These are phyloP conservation scores for Tachypleus tridentatus DNA, from an alignment of 1,140 invertebrate species.

Conservation along the genomic window DNA sequence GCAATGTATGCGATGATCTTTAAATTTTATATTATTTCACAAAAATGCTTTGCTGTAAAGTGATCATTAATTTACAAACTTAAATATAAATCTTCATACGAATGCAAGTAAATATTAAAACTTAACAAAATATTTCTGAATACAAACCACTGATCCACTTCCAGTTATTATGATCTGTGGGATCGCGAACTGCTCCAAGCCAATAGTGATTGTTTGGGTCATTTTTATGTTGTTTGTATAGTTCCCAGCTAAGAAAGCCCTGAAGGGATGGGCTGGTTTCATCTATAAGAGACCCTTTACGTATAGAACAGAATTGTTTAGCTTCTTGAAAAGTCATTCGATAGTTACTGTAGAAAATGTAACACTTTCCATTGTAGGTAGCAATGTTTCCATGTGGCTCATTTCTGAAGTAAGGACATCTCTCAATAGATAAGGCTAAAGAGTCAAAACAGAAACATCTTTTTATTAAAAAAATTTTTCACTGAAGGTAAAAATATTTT, in stretches of 20 bases:
- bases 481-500: no score
- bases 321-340: conserved; percentile 68
- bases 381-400: conserved; percentile 82
- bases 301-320: conserved; percentile 58
- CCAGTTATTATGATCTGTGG: conserved; percentile 65
- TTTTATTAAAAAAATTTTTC: no score
- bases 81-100: no score
- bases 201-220: conserved; percentile 87
- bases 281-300: conserved; percentile 73
- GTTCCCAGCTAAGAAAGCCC: conserved; percentile 86
- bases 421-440: conserved; percentile 72
- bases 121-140: not conserved
- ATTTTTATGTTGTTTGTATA: conserved; percentile 76
- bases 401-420: conserved; percentile 82
- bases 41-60: no score
- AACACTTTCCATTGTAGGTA: conserved; percentile 92
- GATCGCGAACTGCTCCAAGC: conserved; percentile 79
- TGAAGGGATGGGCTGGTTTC: conserved; percentile 88
- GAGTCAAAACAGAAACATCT: no score
- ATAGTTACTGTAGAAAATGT: conserved; percentile 85
- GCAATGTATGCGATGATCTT: no score
- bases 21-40: no score
- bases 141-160: conserved; percentile 59
- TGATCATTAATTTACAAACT: no score
- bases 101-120: no score